Conservation (phyloP, 2,888 invertebrate genomes). For the Schizaphis graminum region DNA sequence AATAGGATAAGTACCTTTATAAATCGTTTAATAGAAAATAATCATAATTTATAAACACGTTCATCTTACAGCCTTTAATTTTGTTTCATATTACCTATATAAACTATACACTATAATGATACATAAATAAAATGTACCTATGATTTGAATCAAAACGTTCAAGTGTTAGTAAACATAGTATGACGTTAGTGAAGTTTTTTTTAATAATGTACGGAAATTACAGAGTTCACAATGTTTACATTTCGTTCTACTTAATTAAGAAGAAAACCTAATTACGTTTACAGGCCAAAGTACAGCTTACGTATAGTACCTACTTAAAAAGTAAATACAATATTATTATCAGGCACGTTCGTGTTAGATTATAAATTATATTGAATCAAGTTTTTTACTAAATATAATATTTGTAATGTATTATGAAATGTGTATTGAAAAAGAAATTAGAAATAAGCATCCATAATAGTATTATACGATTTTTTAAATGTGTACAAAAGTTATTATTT, state of each 20-base stretch:
- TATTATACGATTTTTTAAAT: neutral
- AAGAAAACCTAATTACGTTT: neutral
- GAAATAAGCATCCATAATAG: neutral
- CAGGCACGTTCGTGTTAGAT: neutral
- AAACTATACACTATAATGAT: neutral
- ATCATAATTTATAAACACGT: neutral
- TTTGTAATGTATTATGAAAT: neutral
- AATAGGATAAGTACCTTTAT: neutral
- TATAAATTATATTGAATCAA: neutral
- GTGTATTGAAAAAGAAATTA: neutral
- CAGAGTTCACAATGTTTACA: neutral
- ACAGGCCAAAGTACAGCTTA: neutral
- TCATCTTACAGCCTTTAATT: neutral
- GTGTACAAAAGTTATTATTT: neutral
- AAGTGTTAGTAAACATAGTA: neutral
- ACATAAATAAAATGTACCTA: neutral
- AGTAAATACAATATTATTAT: neutral
- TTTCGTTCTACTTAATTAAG: neutral
- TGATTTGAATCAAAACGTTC: neutral
- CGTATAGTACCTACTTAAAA: neutral
- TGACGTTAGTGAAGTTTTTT: neutral
- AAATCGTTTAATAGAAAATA: neutral
- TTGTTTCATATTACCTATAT: neutral
- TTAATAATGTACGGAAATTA: neutral
- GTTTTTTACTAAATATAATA: neutral